Base-by-base conservation (phyloP, 2,888 invertebrate species). In the Hoplodrina blanda region DNA sequence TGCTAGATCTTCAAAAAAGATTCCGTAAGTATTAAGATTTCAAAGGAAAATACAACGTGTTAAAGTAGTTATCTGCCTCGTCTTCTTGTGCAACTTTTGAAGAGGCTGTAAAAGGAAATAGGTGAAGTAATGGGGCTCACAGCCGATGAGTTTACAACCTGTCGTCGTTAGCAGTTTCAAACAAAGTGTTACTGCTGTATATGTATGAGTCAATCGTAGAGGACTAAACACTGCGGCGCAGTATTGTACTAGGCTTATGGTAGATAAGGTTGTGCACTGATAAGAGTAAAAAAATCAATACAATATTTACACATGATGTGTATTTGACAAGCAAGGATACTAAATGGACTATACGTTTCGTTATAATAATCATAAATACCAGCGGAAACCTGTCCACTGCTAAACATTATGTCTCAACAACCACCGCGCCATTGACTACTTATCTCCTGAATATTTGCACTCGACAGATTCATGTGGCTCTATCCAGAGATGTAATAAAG, bases 41-140 rank as follows among this genome's bases (percentile, higher is more conserved):
- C 62, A 60, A 62, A 65, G 69, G 15, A 49, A 73, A 65, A 20
- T 52, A n/a, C 17, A 41, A 50, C 13, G 55, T 60, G 62, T 66
- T 41, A 62, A 59, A 76, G 33, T 33, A 46, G 64, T 44, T 66
- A 61, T 53, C 57, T 13, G 52, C 56, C 19, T 59, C 15, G 52
- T 17, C 8, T 49, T 8, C 52, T 65, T 64, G 59, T 41, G 62
- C 53, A 77, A 77, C 59, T 37, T 62, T 60, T 77, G 30, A 77
- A 59, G 64, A 65, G 50, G 59, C 59, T 73, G 37, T 68, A 44
- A 73, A 62, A 53, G 62, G 30, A 77, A 75, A 77, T 73, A 68
- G 78, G 78, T 77, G 68, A 65, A 76, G 68, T 62, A 60, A 80
- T 80, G 67, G 33, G 50, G 25, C 20, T 70, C 44, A n/a, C 49